Percentiles rank a stretch among this genome's conserved stretches.
Conservation (phyloP, 2,113 vertebrate species). For the Xiphorhynchus elegans region DNA sequence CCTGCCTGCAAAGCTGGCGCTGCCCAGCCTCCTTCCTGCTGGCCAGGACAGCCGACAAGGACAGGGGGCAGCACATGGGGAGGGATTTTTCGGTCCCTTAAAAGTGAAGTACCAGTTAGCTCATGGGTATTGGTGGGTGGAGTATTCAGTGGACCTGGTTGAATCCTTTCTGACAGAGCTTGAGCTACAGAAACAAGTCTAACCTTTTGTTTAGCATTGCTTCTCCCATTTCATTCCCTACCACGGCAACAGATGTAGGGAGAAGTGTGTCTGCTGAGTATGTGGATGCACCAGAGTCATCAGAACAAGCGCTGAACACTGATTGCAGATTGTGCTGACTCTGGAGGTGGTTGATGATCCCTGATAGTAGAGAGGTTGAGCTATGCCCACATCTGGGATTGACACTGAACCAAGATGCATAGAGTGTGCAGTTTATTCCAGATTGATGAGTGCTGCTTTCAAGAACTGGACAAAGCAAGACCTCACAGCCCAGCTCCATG, state of each 20-base stretch:
- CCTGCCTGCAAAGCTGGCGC: rapidly evolving
- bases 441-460: not conserved
- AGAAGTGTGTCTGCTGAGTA: not conserved
- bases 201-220: not conserved
- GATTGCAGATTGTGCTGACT: not conserved
- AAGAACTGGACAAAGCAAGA: not conserved
- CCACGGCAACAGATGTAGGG: rapidly evolving
- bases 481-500: not conserved
- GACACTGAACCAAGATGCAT: rapidly evolving
- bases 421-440: not conserved
- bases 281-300: not conserved
- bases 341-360: not conserved
- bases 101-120: not conserved
- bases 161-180: not conserved
- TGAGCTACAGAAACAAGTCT: not conserved
- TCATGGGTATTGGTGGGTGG: not conserved
- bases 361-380: not conserved
- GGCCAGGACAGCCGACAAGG: no score
- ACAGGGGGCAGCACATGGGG: rapidly evolving
- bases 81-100: not conserved
- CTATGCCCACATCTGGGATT: not conserved
- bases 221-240: not conserved
- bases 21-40: not conserved
- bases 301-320: not conserved
- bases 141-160: not conserved